These are phyloP conservation scores for Apoda limacodes DNA, from an alignment of 2,888 invertebrate genomes.

Conservation along the genomic window DNA sequence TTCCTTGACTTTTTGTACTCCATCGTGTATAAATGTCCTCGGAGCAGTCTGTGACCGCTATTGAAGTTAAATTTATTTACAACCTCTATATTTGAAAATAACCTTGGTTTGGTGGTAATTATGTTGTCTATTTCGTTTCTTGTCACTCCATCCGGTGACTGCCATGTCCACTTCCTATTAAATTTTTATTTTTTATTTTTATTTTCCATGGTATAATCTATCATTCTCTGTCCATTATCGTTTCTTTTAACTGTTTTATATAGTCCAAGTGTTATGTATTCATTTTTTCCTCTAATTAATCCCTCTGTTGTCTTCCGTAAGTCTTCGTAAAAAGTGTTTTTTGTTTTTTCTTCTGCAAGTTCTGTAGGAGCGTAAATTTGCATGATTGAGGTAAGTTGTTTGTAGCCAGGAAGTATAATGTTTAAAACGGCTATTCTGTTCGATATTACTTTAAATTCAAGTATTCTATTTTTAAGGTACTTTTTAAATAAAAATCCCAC, in stretches of 20 bases:
- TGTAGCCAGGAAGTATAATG: slow-evolving; percentile 6
- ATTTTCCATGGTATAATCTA: slow-evolving; percentile 4
- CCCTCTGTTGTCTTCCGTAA: no score
- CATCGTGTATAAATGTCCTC: no score
- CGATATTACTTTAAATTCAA: slow-evolving; percentile 13
- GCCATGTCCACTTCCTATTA: no score
- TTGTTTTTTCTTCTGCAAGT: slow-evolving; percentile 3
- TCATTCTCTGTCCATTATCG: slow-evolving; percentile 8
- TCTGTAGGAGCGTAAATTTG: slow-evolving; percentile 14
- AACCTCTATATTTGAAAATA: no score
- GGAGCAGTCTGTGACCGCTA: no score
- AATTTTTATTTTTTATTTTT: no score
- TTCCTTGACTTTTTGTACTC: no score
- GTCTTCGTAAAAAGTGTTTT: slow-evolving; percentile 10
- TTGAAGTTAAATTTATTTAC: no score
- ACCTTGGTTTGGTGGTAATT: no score
- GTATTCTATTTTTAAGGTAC: slow-evolving; percentile 13
- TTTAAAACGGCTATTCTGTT: slow-evolving; percentile 14
- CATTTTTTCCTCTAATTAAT: not conserved
- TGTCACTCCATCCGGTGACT: no score
- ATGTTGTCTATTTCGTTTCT: no score
- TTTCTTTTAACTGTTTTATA: slow-evolving; percentile 1
- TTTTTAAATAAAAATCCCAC: slow-evolving; percentile 15
- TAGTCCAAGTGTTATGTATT: not conserved
- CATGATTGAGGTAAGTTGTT: slow-evolving; percentile 6